Evolutionary conservation across 2,797 vertebrate genomes (phyloP), one percentile per base, ranked within the genome.

Genomic region (Uromys caudimaculatus): DNA sequence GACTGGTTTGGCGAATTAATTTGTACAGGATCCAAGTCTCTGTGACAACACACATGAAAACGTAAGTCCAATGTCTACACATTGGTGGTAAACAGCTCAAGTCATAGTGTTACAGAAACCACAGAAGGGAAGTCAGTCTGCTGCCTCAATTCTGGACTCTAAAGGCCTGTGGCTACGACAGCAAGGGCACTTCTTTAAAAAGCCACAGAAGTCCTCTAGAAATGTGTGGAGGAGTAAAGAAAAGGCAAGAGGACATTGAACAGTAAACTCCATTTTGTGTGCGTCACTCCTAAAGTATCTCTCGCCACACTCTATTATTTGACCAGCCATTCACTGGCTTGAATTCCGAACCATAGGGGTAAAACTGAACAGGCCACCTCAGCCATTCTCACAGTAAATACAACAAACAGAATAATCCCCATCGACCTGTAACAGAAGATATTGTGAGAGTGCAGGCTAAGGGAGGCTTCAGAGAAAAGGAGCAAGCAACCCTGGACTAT

Each of bases 301-400:
- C 91, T 95, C 67, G 84, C 84, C 35, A 27, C 23, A 0, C 75
- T 95, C 89, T 94, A 76, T 76, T 93, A 64, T 92, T 87, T 83
- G 92, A 86, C 50, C 89, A 93, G 41, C 1, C 52, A 76, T 64
- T 92, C 92, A 67, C 4, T 91, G 35, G 90, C 95, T 95, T 95
- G 82, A 79, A 90, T 81, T 92, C 94, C 62, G 44, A 71, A 87
- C n/a, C 35, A 62, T 8, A 62, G 50, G 58, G 50, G 62, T 71
- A 76, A 89, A 87, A 47, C 95, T 89, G 77, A 97, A 91, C 64
- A 67, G 87, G 60, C 85, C 41, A 88, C 71, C 76, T 58, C 2
- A 41, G 62, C 69, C 91, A 38, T 41, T 95, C 84, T 93, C 62
- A 83, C 58, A 95, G 90, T 81, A 94, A 91, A 62, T n/a, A 58